Base-by-base conservation (phyloP, 2,113 vertebrate species). In the Chrysochloris asiatica region DNA sequence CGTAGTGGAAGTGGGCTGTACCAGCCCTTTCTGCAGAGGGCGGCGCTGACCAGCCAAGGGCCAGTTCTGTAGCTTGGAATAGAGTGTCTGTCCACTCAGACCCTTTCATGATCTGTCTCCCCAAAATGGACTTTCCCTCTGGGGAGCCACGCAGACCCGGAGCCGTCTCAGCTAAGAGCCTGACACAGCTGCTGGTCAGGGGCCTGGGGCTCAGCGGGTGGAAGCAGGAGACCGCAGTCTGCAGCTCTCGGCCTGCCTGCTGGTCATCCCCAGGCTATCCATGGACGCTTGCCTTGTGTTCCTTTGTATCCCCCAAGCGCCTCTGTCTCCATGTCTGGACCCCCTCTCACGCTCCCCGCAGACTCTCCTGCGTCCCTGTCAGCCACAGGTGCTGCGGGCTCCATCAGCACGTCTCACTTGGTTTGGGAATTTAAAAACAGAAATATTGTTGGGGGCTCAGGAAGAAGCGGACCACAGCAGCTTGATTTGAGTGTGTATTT, bases 351-450 rank as follows among this genome's bases (percentile, higher is more conserved):
- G n/a, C 50, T 52, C 19, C 50, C 50, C 19, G 50, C 50, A 52
- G 50, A 19, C 50, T 52, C n/a, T n/a, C 2, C 0, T 21, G 3
- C 10, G 2, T 45, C 71, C 14, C 11, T 8, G 0, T 52, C 4
- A 87, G 82, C 72, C 52, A 86, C 52, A 71, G 75, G 85, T 80
- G 76, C 63, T 73, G 56, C 30, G 1, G 5, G 86, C 69, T 80
- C 75, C 38, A 85, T 63, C 38, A 87, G n/a, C 38, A 21, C 54
- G 65, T 83, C 54, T 81, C 48, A 33, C 28, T 92, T 81, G 73
- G 67, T 80, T 86, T 93, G 41, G 84, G 45, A 45, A 80, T 91
- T 72, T 41, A 78, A 82, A 89, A 79, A 56, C 52, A 54, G 90
- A 76, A 87, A 79, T 77, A 45, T 48, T 54, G 93, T 43, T 41